Conservation (phyloP, 2,888 invertebrate species). For the Chydorus sphaericus region DNA sequence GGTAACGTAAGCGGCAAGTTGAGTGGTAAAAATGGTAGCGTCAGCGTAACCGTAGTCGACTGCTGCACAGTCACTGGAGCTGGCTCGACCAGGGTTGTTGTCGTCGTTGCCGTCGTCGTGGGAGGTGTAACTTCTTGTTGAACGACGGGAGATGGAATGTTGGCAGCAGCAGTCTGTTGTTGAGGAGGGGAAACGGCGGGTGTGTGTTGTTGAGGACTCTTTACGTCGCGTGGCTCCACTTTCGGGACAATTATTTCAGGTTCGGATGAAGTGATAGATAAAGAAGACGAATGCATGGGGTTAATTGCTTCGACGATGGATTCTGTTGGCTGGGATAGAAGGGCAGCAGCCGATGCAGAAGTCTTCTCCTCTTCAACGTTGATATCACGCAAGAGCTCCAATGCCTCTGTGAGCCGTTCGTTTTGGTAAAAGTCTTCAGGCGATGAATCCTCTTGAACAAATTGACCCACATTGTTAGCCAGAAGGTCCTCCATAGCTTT, state of each 20-base stretch:
- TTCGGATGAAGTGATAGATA: background rate
- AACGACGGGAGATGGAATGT: no score
- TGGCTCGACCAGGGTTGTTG: background rate
- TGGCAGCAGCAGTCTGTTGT: no score
- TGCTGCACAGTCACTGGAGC: slow-evolving; percentile 4
- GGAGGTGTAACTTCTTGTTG: background rate
- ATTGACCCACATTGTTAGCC: background rate
- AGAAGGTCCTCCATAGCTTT: background rate
- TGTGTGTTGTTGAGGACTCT: no score
- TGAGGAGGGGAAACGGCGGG: no score
- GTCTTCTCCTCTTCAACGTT: background rate
- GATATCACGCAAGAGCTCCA: background rate
- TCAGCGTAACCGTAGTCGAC: slow-evolving; percentile 11
- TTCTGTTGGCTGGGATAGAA: no score
- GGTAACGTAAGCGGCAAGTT: slow-evolving; percentile 10
- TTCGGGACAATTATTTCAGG: no score
- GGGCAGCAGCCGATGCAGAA: background rate
- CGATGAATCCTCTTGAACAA: background rate
- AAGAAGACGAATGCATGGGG: background rate
- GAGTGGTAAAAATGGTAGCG: slow-evolving; percentile 12
- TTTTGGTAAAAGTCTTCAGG: background rate
- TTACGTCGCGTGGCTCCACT: no score
- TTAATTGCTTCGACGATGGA: background rate
- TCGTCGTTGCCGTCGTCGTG: background rate
- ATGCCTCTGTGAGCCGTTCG: background rate